phyloP scores from a whole-genome alignment of 2,113 vertebrate genomes.

The Thalassarche chlororhynchos region DNA sequence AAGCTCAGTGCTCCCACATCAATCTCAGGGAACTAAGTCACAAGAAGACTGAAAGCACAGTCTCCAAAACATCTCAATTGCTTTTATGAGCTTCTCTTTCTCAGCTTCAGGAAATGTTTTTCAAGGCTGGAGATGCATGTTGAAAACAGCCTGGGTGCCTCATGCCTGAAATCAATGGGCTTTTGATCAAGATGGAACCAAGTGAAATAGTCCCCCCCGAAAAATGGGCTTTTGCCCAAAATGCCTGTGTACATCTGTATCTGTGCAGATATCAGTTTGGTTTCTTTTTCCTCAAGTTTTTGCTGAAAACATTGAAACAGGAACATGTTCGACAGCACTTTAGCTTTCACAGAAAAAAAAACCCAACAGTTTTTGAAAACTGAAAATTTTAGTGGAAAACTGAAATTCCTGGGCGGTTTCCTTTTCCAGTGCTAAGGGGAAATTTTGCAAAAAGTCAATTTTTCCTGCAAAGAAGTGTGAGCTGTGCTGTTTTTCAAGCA shows the following conservation, averaged over 20 bases:
- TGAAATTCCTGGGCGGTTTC: neutral
- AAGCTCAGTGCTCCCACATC: neutral
- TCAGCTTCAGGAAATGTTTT: neutral
- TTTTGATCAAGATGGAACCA: neutral
- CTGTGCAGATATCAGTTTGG: neutral
- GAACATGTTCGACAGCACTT: neutral
- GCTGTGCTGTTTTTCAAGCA: slow-evolving; percentile 11
- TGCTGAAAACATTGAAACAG: neutral
- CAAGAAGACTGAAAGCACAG: neutral
- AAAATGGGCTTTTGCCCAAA: neutral
- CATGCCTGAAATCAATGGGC: neutral
- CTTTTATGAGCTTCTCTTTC: neutral
- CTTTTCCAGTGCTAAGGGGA: neutral
- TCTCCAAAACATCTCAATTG: neutral
- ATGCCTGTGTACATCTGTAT: neutral
- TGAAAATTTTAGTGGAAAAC: neutral
- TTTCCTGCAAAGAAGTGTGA: slow-evolving; percentile 22
- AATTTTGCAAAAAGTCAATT: slow-evolving; percentile 2
- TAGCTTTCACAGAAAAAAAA: neutral
- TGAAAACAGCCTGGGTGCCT: neutral
- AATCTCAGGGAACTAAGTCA: neutral
- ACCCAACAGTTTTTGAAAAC: neutral
- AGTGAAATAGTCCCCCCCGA: neutral
- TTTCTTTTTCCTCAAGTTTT: neutral
- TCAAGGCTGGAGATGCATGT: neutral